Base-by-base conservation (phyloP, 2,797 vertebrate species). In the Eurystomus glaucurus region DNA sequence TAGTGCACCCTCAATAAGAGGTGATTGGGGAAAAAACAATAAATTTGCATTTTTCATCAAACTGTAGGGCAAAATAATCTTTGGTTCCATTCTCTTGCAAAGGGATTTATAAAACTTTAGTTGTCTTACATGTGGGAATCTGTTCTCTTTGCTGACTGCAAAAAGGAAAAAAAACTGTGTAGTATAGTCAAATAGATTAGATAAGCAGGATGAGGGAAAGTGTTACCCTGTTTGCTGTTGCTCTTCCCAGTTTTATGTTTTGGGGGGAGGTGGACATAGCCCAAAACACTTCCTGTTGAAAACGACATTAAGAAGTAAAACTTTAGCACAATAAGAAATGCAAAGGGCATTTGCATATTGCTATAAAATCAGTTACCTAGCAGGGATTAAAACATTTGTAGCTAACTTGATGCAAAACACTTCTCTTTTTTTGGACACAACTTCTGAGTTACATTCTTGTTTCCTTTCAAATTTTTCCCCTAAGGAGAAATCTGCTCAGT, bases 271-370 rank as follows among this genome's bases (percentile, higher is more conserved):
- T 2, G 3, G 4, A 18, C 18, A 16, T 3, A 25, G 50, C 37
- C 14, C 15, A 68, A 58, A 22, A 28, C 2, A 2, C 10, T 64
- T 81, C 18, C 15, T 29, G 5, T 60, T 55, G 14, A 51, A 77
- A 84, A 70, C 8, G n/a, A 51, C 26, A 26, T 58, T 46, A 68
- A 55, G 39, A 68, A 75, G 61, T 72, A 54, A 69, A 69, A 58
- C 18, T 3, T 23, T 35, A 62, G 17, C 74, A 51, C 16, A 76
- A 9, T n/a, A 51, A 4, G 4, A 76, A 80, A 45, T 45, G 3
- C 39, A 68, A 71, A 35, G 17, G 17, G 39, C 0, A 0, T 33
- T 61, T 57, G 6, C 1, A 0, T 52, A 9, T 52, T 74, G 13
- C 4, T 48, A 23, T 61, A 83, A 89, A 74, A 79, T 75, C 14